These are phyloP conservation scores for Tichodroma muraria DNA, from an alignment of 2,113 vertebrate species.

Conservation along the genomic window DNA sequence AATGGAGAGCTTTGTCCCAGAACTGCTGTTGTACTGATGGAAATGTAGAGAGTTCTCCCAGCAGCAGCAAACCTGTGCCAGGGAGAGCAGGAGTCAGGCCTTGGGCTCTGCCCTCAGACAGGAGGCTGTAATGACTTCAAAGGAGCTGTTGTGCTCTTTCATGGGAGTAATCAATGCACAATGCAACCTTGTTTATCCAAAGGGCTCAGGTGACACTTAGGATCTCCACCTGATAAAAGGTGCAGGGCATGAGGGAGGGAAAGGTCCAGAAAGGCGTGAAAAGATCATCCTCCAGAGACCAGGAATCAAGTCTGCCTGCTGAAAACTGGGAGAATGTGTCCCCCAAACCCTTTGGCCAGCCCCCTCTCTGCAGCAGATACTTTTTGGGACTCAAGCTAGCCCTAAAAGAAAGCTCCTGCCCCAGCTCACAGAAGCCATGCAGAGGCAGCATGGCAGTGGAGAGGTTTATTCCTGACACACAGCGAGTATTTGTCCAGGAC, in stretches of 20 bases:
- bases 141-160: constrained; percentile 25
- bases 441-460: neutral
- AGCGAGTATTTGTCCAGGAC: neutral
- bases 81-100: neutral
- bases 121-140: constrained; percentile 25
- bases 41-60: neutral
- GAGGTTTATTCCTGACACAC: neutral
- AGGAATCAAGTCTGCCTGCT: neutral
- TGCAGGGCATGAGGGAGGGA: neutral
- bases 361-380: neutral
- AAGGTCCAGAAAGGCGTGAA: neutral
- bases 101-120: neutral
- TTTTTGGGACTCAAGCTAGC: neutral
- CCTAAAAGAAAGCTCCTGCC: neutral
- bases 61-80: neutral
- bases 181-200: constrained; percentile 23
- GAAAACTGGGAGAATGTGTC: neutral
- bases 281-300: neutral
- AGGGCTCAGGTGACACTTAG: constrained; percentile 42
- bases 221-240: constrained; percentile 8
- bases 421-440: neutral
- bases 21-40: neutral
- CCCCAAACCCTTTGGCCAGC: neutral
- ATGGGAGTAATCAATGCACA: constrained; percentile 23
- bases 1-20: neutral